Evolutionary conservation across 2,113 vertebrate genomes (phyloP).

Genomic region (Cathartes aura): DNA sequence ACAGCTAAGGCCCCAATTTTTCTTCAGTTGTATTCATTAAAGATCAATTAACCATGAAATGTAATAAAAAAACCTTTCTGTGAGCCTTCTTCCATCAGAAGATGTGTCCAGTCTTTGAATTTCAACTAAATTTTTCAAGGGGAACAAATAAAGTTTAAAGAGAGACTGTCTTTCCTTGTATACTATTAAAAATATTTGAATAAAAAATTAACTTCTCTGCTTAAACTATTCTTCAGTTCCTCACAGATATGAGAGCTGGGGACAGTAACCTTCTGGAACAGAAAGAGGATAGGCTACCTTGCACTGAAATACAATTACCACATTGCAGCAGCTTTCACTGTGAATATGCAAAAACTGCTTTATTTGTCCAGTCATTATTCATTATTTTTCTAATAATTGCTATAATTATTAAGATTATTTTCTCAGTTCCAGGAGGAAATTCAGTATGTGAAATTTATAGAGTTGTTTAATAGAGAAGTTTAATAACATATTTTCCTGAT

Average conservation of each 20-base stretch:
- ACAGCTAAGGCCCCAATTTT: not conserved
- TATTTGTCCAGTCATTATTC: not conserved
- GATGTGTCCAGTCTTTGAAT: not conserved
- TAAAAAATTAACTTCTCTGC: not conserved
- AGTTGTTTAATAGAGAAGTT: not conserved
- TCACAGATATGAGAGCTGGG: not conserved
- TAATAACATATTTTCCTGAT: not conserved
- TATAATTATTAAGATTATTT: not conserved
- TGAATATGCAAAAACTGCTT: not conserved
- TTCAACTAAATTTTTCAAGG: not conserved
- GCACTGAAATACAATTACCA: not conserved
- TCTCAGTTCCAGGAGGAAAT: not conserved
- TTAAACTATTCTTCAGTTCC: not conserved
- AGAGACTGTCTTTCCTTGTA: not conserved
- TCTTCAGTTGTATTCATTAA: not conserved
- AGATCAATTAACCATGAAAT: slow-evolving; percentile 31
- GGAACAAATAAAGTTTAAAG: not conserved
- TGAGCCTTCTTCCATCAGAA: not conserved
- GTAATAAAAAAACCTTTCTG: not conserved
- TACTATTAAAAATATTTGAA: not conserved
- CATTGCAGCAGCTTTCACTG: not conserved
- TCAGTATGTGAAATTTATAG: not conserved
- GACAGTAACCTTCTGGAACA: not conserved
- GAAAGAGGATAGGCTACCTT: not conserved
- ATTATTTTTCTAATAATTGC: not conserved